phyloP scores from a whole-genome alignment of 1,140 invertebrate species.

The Eurosta solidaginis region DNA sequence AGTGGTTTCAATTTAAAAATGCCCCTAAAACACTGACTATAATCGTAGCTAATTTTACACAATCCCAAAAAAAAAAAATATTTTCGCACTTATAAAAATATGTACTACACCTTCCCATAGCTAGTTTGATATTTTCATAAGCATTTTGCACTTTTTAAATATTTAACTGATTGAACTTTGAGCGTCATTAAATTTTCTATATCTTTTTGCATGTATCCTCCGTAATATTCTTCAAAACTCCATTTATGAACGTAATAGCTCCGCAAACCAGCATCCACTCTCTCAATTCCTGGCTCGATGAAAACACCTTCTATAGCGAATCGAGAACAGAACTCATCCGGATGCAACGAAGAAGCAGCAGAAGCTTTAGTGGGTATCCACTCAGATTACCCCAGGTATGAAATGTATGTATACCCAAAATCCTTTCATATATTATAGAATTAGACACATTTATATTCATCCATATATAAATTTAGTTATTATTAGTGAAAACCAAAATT shows the following conservation, averaged over 20 bases:
- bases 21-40: too few species aligned
- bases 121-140: too few species aligned
- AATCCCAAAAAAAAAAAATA: too few species aligned
- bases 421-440: background rate
- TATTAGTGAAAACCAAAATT: too few species aligned
- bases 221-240: too few species aligned
- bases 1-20: too few species aligned
- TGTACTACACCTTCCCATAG: too few species aligned
- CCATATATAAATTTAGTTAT: background rate
- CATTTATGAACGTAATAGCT: conserved; percentile 64
- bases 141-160: too few species aligned
- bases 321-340: conserved; percentile 63
- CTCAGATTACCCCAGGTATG: conserved; percentile 78
- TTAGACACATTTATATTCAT: background rate
- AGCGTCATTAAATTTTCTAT: too few species aligned
- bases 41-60: too few species aligned
- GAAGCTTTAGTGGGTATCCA: conserved; percentile 82
- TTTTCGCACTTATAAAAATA: too few species aligned
- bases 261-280: conserved; percentile 94
- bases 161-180: too few species aligned
- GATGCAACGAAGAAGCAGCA: conserved; percentile 74
- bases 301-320: conserved; percentile 78
- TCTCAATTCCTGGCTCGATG: conserved; percentile 92
- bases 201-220: conserved; percentile 5
- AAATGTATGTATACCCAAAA: conserved; percentile 54